These are phyloP conservation scores for Drosophila erecta DNA, from an alignment of 1,140 invertebrate genomes.

Conservation along the genomic window DNA sequence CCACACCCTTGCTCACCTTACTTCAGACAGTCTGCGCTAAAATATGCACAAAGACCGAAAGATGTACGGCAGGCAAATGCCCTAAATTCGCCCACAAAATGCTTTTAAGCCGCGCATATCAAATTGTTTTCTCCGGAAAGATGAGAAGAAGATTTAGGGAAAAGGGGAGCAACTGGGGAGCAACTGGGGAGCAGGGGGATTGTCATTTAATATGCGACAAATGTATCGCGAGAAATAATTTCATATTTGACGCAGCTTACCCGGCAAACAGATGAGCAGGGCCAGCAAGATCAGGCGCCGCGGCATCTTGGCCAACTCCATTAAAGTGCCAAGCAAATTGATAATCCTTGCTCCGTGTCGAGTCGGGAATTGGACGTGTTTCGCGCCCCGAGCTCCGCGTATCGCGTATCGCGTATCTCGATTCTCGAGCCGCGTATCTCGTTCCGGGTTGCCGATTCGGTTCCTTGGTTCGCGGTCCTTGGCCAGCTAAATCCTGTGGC, in stretches of 20 bases:
- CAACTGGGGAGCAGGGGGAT: neutral
- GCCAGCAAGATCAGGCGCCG: conserved; percentile 52
- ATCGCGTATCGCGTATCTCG: neutral
- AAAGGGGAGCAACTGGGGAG: neutral
- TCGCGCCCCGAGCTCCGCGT: conserved; percentile 9
- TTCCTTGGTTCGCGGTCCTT: conserved; percentile 36
- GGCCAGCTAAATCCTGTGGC: conserved; percentile 52
- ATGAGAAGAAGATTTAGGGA: conserved; percentile 8
- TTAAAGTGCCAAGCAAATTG: conserved; percentile 71
- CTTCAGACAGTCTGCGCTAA: conserved; percentile 32
- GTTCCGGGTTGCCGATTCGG: conserved; percentile 21
- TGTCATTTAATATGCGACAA: conserved; percentile 64
- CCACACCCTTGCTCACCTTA: conserved; percentile 5
- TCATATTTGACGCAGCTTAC: conserved; percentile 66
- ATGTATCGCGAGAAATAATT: conserved; percentile 47
- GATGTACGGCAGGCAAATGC: conserved; percentile 35
- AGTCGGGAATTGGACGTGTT: conserved; percentile 18
- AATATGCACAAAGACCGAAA: conserved; percentile 57
- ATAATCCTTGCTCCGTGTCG: conserved; percentile 66
- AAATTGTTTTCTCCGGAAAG: conserved; percentile 51
- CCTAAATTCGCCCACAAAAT: conserved; percentile 48
- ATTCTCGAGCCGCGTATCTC: neutral
- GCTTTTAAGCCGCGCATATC: conserved; percentile 58
- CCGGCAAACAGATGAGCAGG: conserved; percentile 51
- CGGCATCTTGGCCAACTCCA: conserved; percentile 62